Evolutionary conservation across 1,140 invertebrate genomes (phyloP), one percentile per base, ranked within the genome.

Genomic region (Psilanteris sp.): DNA sequence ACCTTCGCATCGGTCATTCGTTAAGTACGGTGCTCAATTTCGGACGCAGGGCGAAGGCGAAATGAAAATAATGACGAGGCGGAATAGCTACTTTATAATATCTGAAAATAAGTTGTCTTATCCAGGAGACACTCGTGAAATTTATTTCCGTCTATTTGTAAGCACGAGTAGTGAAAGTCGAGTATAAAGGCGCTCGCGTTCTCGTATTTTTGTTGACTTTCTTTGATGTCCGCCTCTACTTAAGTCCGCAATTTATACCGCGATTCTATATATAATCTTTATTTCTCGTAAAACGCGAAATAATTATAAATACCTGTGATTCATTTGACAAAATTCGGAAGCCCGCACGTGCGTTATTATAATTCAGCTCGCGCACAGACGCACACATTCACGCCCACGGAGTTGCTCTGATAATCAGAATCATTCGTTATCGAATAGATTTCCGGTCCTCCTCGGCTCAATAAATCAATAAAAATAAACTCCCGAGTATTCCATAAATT

Each of bases 191-290:
- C 68, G 41, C 10, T 64, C 50, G 16, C 46, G 22, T 64, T 48
- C 39, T 57, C 68, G 68, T 72, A 72, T 72, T 72, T 72, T 72
- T 72, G 57, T 64, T 72, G 26, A 64, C 68, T 72, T 64, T 64
- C 68, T 72, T 72, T 72, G 68, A 72, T 72, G 68, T 72, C 43
- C 57, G 46, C 39, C 32, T 46, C 55, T 72, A 72, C 68, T 72
- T 72, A 72, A 72, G 48, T 24, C 41, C 41, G 55, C 68, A 62
- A 72, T 72, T 72, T 62, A 72, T 72, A 62, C 34, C 48, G 48
- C 41, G 15, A 46, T 22, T 44, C 68, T 72, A 72, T 72, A 62
- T 62, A 62, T 72, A 72, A 55, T 62, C 48, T 48, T 72, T 46
- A 72, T 72, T 55, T 62, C 50, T 18, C 55, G 44, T 46, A 32